These are phyloP conservation scores for Colletes collaris DNA, from an alignment of 2,888 invertebrate genomes.

Conservation along the genomic window DNA sequence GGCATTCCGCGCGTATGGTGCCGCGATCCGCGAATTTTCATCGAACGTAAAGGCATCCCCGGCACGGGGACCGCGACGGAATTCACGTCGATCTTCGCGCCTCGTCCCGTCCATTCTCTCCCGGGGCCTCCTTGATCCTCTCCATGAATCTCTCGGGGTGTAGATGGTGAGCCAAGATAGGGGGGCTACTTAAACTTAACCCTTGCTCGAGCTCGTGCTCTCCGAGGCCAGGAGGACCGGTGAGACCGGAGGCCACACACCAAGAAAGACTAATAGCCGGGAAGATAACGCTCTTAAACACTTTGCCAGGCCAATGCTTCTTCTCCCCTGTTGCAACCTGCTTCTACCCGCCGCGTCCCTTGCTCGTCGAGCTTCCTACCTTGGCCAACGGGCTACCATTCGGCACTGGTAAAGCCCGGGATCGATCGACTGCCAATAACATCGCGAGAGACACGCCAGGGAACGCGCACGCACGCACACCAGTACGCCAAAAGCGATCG, in stretches of 20 bases:
- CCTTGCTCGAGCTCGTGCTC: constrained; percentile 76
- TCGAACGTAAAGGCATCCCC: constrained; percentile 28
- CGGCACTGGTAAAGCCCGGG: constrained; percentile 44
- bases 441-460: constrained; percentile 40
- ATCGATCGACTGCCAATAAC: constrained; percentile 54
- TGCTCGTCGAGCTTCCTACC: constrained; percentile 24
- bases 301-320: constrained; percentile 82
- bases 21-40: constrained; percentile 36
- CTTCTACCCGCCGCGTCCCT: constrained; percentile 56
- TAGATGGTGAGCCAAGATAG: constrained; percentile 81
- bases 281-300: constrained; percentile 83
- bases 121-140: constrained; percentile 52
- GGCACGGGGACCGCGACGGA: constrained; percentile 55
- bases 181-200: constrained; percentile 80
- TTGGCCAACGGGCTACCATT: constrained; percentile 45
- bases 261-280: constrained; percentile 83
- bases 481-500: neutral
- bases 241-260: constrained; percentile 81
- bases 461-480: neutral
- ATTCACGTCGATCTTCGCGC: constrained; percentile 68
- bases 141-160: constrained; percentile 71
- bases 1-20: constrained; percentile 3
- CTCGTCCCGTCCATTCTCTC: constrained; percentile 51
- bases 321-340: constrained; percentile 75
- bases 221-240: constrained; percentile 70